Percentiles rank a stretch among this genome's conserved stretches.
Evolutionary conservation across 2,113 vertebrate genomes (phyloP).

Genomic region (Ramphastos sulfuratus): DNA sequence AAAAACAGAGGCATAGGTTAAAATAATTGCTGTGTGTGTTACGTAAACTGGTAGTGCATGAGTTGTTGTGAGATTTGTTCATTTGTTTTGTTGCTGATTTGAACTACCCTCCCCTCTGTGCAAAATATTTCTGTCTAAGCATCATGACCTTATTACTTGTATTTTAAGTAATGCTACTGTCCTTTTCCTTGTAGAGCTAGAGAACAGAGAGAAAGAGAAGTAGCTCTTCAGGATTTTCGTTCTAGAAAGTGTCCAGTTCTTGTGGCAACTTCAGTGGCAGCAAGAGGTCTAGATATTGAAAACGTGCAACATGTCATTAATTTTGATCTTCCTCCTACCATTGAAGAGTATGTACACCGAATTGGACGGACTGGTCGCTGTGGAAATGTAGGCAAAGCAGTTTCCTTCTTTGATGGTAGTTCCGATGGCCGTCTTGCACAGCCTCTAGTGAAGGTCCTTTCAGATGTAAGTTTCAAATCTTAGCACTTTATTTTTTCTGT

Average conservation of each 20-base stretch:
- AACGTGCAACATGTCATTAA: slow-evolving; percentile 95
- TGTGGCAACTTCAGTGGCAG: slow-evolving; percentile 94
- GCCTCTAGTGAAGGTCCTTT: slow-evolving; percentile 84
- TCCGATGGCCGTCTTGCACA: slow-evolving; percentile 80
- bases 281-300: slow-evolving; percentile 92
- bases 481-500: background rate
- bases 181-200: slow-evolving; percentile 80
- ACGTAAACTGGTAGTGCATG: background rate
- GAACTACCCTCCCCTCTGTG: no score
- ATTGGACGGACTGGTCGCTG: slow-evolving; percentile 96
- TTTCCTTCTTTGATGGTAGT: slow-evolving; percentile 86
- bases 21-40: background rate
- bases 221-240: slow-evolving; percentile 87
- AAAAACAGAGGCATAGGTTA: background rate
- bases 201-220: slow-evolving; percentile 89
- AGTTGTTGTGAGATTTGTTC: background rate
- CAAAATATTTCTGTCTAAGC: background rate
- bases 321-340: slow-evolving; percentile 88
- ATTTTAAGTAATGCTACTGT: background rate
- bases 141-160: background rate
- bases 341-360: slow-evolving; percentile 94
- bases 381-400: slow-evolving; percentile 87
- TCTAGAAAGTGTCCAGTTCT: slow-evolving; percentile 87
- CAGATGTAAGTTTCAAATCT: slow-evolving; percentile 80
- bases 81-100: no score